Conservation (phyloP, 2,797 vertebrate species). For the Manis javanica region DNA sequence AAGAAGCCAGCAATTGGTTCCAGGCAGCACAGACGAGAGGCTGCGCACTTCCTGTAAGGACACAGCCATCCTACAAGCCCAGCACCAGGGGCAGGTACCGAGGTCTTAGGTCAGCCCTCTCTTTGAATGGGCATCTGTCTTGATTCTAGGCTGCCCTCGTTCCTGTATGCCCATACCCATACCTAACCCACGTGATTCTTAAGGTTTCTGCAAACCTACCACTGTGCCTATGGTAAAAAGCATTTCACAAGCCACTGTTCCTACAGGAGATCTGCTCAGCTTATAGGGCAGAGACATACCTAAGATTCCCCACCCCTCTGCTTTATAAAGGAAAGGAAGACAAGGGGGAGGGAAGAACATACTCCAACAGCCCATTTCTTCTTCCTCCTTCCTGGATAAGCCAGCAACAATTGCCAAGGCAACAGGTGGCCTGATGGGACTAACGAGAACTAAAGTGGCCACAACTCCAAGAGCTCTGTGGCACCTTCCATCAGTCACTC, state of each 20-base stretch:
- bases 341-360: not conserved
- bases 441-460: fast-evolving
- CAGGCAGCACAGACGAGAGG: not conserved
- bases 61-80: too few species aligned
- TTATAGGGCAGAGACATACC: not conserved
- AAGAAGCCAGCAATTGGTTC: not conserved
- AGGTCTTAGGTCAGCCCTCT: not conserved
- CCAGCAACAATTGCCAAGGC: too few species aligned
- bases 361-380: not conserved
- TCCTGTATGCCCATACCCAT: not conserved
- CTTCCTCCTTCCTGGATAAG: not conserved
- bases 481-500: fast-evolving
- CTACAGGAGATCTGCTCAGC: not conserved
- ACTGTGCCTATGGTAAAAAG: not conserved
- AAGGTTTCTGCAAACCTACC: not conserved
- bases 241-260: not conserved
- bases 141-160: fast-evolving
- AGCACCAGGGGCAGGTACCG: not conserved
- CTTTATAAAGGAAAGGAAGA: not conserved
- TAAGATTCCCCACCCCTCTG: not conserved
- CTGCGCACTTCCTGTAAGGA: not conserved
- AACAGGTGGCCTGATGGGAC: fast-evolving
- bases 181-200: not conserved
- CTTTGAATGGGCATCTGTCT: not conserved
- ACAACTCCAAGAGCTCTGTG: fast-evolving